Conservation (phyloP, 1,140 invertebrate genomes). For the Dryas iulia region DNA sequence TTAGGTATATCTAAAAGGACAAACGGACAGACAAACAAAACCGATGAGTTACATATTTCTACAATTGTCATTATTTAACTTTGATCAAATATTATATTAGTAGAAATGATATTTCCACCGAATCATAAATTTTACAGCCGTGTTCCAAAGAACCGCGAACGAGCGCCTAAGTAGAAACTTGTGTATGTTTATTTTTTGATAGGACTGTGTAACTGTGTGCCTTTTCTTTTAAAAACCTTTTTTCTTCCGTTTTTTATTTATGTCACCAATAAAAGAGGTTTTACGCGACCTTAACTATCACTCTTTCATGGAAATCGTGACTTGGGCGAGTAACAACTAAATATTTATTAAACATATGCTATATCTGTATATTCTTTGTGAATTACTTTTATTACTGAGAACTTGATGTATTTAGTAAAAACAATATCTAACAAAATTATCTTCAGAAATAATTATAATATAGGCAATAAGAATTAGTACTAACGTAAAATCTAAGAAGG, state of each 20-base stretch:
- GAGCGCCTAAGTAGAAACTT: constrained; percentile 72
- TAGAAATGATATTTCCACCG: constrained; percentile 63
- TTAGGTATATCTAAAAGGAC: not conserved
- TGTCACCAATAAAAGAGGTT: constrained; percentile 72
- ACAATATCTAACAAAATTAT: too few relatives aligned
- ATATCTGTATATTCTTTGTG: not conserved
- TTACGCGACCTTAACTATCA: constrained; percentile 54
- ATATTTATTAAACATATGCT: not conserved
- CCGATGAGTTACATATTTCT: not conserved
- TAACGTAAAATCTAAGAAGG: too few relatives aligned
- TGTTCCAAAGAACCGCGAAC: constrained; percentile 65
- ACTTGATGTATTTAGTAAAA: not conserved
- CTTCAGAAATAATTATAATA: too few relatives aligned
- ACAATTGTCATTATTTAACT: not conserved
- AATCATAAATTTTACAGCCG: constrained; percentile 76
- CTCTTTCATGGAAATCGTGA: constrained; percentile 62
- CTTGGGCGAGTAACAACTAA: not conserved
- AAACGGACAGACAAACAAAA: not conserved
- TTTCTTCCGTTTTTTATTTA: constrained; percentile 63
- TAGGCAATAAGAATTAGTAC: too few relatives aligned
- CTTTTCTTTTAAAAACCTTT: constrained; percentile 71
- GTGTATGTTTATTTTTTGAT: constrained; percentile 78
- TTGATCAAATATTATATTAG: constrained; percentile 38
- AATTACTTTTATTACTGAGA: not conserved
- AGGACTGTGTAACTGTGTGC: constrained; percentile 74